A percentile compares a stretch with the other conserved stretches of the same genome.
These are phyloP conservation scores for Gallinago stenura DNA, from an alignment of 2,797 vertebrate species.

Conservation along the genomic window DNA sequence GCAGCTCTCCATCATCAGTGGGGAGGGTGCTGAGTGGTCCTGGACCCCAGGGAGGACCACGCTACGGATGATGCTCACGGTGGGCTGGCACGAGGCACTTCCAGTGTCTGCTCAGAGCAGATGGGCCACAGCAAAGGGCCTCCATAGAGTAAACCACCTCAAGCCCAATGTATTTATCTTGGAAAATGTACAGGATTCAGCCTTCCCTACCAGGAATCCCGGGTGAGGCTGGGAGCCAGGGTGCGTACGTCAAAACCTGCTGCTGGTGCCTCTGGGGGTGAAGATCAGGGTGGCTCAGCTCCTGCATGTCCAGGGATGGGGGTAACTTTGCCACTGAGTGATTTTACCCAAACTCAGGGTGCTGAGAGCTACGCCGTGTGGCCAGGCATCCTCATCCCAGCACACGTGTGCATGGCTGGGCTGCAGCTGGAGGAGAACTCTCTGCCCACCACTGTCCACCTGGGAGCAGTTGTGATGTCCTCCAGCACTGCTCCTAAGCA, in stretches of 20 bases:
- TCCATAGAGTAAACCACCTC: not conserved
- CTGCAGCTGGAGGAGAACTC: not conserved
- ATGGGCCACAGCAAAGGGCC: not conserved
- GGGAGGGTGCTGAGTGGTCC: rapidly evolving
- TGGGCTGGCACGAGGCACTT: not conserved
- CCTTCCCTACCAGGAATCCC: not conserved
- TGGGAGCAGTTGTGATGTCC: not conserved
- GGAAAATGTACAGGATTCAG: not conserved
- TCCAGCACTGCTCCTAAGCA: rapidly evolving
- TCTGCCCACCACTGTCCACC: not conserved
- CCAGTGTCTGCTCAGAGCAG: not conserved
- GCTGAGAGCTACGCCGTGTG: rapidly evolving
- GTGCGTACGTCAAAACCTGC: not conserved
- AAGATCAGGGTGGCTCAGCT: rapidly evolving
- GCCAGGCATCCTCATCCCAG: not conserved
- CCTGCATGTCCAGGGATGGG: rapidly evolving
- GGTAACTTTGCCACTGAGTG: not conserved
- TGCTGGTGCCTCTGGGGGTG: not conserved
- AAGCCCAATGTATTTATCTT: not conserved
- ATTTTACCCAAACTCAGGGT: rapidly evolving
- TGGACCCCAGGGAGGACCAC: rapidly evolving
- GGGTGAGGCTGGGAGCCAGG: not conserved
- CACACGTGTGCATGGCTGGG: rapidly evolving
- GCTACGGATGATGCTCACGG: not conserved
- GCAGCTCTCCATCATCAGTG: not conserved